Evolutionary conservation across 2,888 invertebrate species (phyloP), one percentile per base, ranked within the genome.

Genomic region (Orthosia cruda): DNA sequence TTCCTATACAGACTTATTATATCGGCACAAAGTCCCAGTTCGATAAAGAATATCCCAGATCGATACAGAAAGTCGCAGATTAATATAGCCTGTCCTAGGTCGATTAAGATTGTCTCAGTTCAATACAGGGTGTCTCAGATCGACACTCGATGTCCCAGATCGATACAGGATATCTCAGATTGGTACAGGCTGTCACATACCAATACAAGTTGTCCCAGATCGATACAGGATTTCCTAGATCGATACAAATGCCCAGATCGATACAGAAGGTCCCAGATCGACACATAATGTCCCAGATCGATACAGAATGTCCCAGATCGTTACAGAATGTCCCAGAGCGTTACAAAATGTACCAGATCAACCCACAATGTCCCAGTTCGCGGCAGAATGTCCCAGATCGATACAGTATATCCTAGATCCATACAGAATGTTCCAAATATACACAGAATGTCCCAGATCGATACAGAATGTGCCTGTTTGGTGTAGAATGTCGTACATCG

Each of bases 401-500:
- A 40, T 15, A 9, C 0, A n/a, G 13, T 20, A 9, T 50, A 20
- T 50, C 0, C 57, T 16, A 69, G 15, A 45, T 12, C 12, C 3
- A 32, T 16, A 18, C 13, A 40, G 4, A 1, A 1, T 54, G 32
- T 32, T 3, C 32, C 32, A 32, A 26, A 26, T 1, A 26, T 1
- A 23, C 5, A 11, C 18, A 23, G 1, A 1, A 3, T 57, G 5
- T 12, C 18, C 16, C 9, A 40, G 16, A 15, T 45, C 20, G 4
- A 49, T 0, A 12, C 2, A 52, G 1, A n/a, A n/a, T n/a, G n/a
- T 16, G 0, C 0, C 23, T 23, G 0, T 13, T 47, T 0, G 12
- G 16, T n/a, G 5, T 5, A n/a, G 1, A 13, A 4, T 11, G 5
- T 4, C 9, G 0, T 15, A 69, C 0, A 45, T 16, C 13, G 4